Base-by-base conservation (phyloP, 2,113 vertebrate species). In the Trematomus loennbergii region DNA sequence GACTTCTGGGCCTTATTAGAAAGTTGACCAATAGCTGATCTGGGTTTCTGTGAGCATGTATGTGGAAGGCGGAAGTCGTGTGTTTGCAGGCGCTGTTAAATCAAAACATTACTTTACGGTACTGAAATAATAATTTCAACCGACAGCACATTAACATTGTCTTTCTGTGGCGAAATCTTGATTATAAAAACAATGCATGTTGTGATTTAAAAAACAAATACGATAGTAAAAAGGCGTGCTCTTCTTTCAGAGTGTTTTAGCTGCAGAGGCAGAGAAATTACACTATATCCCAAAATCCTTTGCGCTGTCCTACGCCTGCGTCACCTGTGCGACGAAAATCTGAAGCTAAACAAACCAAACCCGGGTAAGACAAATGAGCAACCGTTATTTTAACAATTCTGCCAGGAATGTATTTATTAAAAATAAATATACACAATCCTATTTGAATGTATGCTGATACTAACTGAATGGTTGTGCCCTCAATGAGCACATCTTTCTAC, bases 281-380 rank as follows among this genome's bases (percentile, higher is more conserved):
- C 87, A 17, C 6, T 53, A 91, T 71, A 16, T 84, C 91, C 94
- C 92, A 92, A 0, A 50, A 77, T 59, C 3, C 79, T 9, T 18
- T 46, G 73, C 15, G 48, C 2, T 4, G 0, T 8, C 0, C 5
- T 17, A 0, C 9, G 33, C 0, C 2, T 25, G 4, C 87, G 82
- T 91, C 78, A 83, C 0, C 6, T 0, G 46, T 72, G 90, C 87
- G 88, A 88, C 90, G 36, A 61, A 75, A 72, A 46, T 69, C 79
- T 61, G 72, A 58, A 40, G 53, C 77, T 73, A 81, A 92, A 89
- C 80, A 89, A 88, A 68, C 61, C 70, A 61, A 74, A 84, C 55
- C 78, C 85, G 20, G 89, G 92, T 91, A 84, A 85, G 89, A 29
- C 13, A 18, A 80, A 52, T 49, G 43, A 22, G 7, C 5, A 17